These are phyloP conservation scores for Sebastes nivosus DNA, from an alignment of 2,797 vertebrate species.

Conservation along the genomic window DNA sequence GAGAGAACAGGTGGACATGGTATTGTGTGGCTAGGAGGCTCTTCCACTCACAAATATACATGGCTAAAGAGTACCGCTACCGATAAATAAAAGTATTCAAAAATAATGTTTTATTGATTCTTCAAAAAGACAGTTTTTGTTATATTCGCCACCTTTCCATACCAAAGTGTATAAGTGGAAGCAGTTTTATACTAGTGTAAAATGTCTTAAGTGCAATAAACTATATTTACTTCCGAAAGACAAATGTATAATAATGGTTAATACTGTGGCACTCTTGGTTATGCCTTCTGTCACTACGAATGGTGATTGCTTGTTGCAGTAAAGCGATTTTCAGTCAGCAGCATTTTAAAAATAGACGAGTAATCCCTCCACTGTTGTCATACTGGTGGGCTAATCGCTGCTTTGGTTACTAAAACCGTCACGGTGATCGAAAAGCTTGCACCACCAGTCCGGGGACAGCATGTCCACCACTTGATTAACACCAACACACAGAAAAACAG, in stretches of 20 bases:
- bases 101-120: no score
- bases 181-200: neutral
- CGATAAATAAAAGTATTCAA: no score
- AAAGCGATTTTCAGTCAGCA: slow-evolving; percentile 45
- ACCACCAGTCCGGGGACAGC: slow-evolving; percentile 20
- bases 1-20: slow-evolving; percentile 63
- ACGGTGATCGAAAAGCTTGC: slow-evolving; percentile 30
- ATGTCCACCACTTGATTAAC: slow-evolving; percentile 20
- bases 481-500: neutral
- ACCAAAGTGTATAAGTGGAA: no score
- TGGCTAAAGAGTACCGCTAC: neutral
- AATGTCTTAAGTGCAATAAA: neutral
- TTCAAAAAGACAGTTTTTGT: no score
- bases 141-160: fast-evolving
- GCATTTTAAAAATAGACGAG: slow-evolving; percentile 65
- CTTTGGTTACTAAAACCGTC: slow-evolving; percentile 66
- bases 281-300: neutral
- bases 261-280: neutral
- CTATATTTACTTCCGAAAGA: neutral
- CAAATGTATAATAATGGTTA: neutral
- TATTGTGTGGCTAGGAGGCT: slow-evolving; percentile 37
- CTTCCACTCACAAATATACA: slow-evolving; percentile 6
- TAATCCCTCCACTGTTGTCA: slow-evolving; percentile 55
- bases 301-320: slow-evolving; percentile 22
- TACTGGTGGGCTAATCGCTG: slow-evolving; percentile 67